Evolutionary conservation across 2,888 invertebrate genomes (phyloP).

Genomic region (Augiades crinisus): DNA sequence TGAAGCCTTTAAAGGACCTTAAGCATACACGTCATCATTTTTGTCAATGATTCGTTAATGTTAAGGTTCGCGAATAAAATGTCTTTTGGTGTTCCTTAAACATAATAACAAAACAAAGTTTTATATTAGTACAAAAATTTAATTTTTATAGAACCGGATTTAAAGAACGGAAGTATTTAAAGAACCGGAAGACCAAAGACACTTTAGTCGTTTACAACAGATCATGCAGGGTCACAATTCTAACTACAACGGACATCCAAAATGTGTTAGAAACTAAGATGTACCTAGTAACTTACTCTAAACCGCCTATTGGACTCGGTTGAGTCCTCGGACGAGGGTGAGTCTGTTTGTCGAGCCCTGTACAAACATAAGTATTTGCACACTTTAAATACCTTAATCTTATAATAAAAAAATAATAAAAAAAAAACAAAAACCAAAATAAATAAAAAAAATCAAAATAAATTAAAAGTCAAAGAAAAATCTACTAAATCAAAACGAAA

Average conservation of each 20-base stretch:
- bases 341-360: conserved; percentile 4
- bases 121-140: too few relatives aligned
- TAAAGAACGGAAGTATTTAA: too few relatives aligned
- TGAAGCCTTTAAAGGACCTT: neutral
- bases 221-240: conserved; percentile 7
- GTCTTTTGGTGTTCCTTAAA: neutral
- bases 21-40: neutral
- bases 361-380: conserved; percentile 15
- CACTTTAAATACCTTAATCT: conserved; percentile 2
- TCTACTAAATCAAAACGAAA: too few relatives aligned
- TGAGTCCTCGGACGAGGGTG: neutral
- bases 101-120: neutral
- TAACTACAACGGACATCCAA: conserved; percentile 22
- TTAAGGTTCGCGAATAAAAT: neutral
- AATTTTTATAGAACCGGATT: too few relatives aligned
- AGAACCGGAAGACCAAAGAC: neutral
- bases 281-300: conserved; percentile 19
- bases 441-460: neutral
- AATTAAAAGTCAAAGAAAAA: too few relatives aligned
- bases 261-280: conserved; percentile 16
- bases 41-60: neutral
- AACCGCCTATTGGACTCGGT: conserved; percentile 5
- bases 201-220: neutral
- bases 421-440: conserved; percentile 1
- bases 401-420: neutral